Percentiles rank a stretch among this genome's conserved stretches.
Evolutionary conservation across 2,113 vertebrate species (phyloP).

Genomic region (Mastomys coucha): DNA sequence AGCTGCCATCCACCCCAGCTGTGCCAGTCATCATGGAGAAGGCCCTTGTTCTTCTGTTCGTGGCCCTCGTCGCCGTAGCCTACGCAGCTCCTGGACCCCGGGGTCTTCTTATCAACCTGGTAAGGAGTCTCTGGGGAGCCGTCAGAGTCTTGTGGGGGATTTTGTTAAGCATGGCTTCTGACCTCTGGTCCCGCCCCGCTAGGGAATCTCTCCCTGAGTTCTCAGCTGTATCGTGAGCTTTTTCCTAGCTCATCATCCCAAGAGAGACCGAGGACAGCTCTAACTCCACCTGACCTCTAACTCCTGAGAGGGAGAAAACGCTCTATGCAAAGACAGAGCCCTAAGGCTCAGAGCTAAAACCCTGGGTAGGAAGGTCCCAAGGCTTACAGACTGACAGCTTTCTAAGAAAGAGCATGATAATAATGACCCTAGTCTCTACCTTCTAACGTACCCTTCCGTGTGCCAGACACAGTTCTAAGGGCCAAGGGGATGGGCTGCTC

Average conservation of each 20-base stretch:
- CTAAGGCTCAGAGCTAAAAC: not conserved
- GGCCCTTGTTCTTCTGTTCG: slow-evolving; percentile 54
- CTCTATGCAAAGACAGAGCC: not conserved
- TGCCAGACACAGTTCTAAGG: not conserved
- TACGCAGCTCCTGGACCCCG: not conserved
- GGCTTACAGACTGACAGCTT: not conserved
- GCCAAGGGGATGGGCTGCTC: not conserved
- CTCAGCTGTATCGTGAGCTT: fast-evolving
- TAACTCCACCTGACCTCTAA: not conserved
- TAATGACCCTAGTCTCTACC: too few species aligned
- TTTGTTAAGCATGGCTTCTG: not conserved
- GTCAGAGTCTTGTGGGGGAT: not conserved
- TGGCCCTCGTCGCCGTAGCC: slow-evolving; percentile 65
- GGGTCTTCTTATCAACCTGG: slow-evolving; percentile 84
- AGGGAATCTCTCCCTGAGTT: not conserved
- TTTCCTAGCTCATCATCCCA: not conserved
- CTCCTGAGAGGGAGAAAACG: not conserved
- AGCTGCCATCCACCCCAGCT: not conserved
- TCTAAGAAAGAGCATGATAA: not conserved
- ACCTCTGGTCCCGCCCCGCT: not conserved
- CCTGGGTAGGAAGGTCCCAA: not conserved
- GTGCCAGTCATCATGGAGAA: slow-evolving; percentile 78
- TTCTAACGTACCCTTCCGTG: too few species aligned
- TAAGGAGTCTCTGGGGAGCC: slow-evolving; percentile 70
- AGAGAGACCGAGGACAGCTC: not conserved